Base-by-base conservation (phyloP, 2,797 vertebrate species). In the Pipistrellus kuhlii region DNA sequence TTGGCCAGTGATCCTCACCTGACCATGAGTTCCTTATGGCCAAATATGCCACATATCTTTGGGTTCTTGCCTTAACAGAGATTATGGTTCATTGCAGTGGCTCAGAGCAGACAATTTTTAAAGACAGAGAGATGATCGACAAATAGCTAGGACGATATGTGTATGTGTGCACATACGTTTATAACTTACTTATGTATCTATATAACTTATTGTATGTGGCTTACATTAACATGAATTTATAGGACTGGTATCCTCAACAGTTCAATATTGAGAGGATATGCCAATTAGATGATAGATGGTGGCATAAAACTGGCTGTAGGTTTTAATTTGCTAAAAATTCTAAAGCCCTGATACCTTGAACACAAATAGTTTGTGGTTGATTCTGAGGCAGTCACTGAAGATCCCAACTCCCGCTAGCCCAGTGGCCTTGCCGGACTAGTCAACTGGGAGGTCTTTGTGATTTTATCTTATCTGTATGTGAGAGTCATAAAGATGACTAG, bases 381-480 rank as follows among this genome's bases (percentile, higher is more conserved):
- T 59, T 20, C 0, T 35, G 48, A 78, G 57, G 2, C 23, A 9
- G 20, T 46, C 35, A 55, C 27, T 53, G 25, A 66, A 75, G 18
- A 30, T 18, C 30, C 55, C 30, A 78, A 25, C 17, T 77, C 59
- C 53, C 8, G 90, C 64, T 27, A 25, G 32, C 41, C 57, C 78
- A 62, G 0, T n/a, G 93, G 88, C 78, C 69, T 86, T 25, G 15
- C 78, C 35, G 72, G 75, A 32, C 53, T 66, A 44, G 23, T 90
- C 94, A 41, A 83, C 94, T 86, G 90, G 94, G 95, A 97, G 96
- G 96, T 93, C 95, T 86, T 76, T 64, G 57, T 57, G 81, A 97
- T 95, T 94, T 88, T 90, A 95, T 95, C 96, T 97, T 97, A 96
- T 96, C 97, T 97, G 2, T 91, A 81, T 84, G 53, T 92, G 88